Base-by-base conservation (phyloP, 2,113 vertebrate genomes). In the Mobula birostris region DNA sequence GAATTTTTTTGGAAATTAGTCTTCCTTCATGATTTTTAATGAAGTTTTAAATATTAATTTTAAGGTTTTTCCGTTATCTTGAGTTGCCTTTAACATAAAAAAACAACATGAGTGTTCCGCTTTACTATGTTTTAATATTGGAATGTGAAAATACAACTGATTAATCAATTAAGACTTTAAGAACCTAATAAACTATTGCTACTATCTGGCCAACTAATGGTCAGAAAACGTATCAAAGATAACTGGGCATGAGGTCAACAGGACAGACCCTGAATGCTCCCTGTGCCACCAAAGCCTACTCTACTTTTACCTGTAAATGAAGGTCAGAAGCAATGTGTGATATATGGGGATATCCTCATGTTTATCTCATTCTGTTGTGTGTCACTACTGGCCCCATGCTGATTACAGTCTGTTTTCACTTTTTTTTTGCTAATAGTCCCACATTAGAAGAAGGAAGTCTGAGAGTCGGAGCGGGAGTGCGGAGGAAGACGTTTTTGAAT, bases 391-490 rank as follows among this genome's bases (percentile, higher is more conserved):
- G 19, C 32, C 19, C 27, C 83, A 61, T 63, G 83, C 0, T 91
- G 15, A 70, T 91, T 91, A 91, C 61, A 17, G 32, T 36, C 88
- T 70, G 32, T 68, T 36, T 91, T 68, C 63, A 36, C 36, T 36
- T 1, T 91, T 4, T 68, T 87, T 87, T 68, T 91, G 88, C 88
- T 70, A 91, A 91, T 70, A 63, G 17, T 91, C 66, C 63, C 88
- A 70, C 29, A 40, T 15, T 88, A 88, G 63, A 6, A 66, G 14
- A 36, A 36, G 36, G 36, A 36, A 36, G 36, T 36, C 36, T 36
- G 36, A 36, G 36, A 36, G 36, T 36, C 36, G 36, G 36, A 36
- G 36, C 36, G 36, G 36, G 36, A 36, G 36, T 36, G 36, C 36
- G 36, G 36, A 36, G 36, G 36, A 36, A 36, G 36, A 36, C 36